These are phyloP conservation scores for Hyphantria cunea DNA, from an alignment of 1,140 invertebrate genomes.

Conservation along the genomic window DNA sequence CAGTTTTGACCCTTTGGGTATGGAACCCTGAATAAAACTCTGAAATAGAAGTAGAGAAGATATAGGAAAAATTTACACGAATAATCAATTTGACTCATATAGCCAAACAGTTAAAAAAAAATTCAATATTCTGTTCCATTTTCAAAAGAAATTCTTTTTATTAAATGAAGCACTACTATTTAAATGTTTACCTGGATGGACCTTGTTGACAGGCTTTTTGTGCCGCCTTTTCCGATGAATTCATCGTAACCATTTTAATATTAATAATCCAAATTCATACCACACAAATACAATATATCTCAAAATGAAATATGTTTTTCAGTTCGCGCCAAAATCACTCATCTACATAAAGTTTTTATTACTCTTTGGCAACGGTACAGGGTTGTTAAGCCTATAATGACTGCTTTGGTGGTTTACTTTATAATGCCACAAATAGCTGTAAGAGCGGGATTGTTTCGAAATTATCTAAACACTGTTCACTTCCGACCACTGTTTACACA, in stretches of 20 bases:
- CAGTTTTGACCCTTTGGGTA: too few relatives aligned
- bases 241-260: conserved; percentile 81
- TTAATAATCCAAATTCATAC: conserved; percentile 31
- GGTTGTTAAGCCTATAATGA: conserved; percentile 7
- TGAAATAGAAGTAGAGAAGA: too few relatives aligned
- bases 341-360: conserved; percentile 22
- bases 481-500: conserved; percentile 5
- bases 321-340: conserved; percentile 12
- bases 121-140: background rate
- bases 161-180: too few relatives aligned
- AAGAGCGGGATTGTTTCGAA: conserved; percentile 12
- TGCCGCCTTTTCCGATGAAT: conserved; percentile 75
- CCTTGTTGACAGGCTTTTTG: conserved; percentile 76
- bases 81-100: too few relatives aligned
- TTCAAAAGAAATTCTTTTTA: background rate
- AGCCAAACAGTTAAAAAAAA: too few relatives aligned
- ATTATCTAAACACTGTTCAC: conserved; percentile 28
- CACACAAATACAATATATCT: conserved; percentile 10
- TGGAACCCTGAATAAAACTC: too few relatives aligned
- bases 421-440: conserved; percentile 26
- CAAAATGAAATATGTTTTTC: conserved; percentile 4
- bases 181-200: conserved; percentile 57
- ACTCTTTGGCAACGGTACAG: conserved; percentile 15
- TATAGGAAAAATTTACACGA: too few relatives aligned
- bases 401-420: conserved; percentile 7